phyloP scores from a whole-genome alignment of 1,140 invertebrate genomes.

The Drosophila ironensis region DNA sequence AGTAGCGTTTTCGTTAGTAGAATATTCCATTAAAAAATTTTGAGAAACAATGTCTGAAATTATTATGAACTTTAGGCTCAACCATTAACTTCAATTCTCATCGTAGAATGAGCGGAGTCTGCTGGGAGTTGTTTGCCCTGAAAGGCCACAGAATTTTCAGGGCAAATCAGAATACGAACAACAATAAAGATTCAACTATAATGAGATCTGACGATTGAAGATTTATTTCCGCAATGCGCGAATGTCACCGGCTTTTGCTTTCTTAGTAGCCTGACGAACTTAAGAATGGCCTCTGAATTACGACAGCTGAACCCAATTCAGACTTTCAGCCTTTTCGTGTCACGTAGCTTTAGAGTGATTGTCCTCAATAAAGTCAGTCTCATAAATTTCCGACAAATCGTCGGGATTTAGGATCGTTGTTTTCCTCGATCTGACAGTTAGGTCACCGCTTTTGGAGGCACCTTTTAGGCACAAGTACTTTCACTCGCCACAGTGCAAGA shows the following conservation, averaged over 20 bases:
- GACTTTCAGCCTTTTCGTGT: conserved; percentile 13
- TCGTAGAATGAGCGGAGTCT: not conserved
- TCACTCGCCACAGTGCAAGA: conserved; percentile 51
- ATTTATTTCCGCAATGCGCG: conserved; percentile 44
- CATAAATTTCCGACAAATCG: conserved; percentile 32
- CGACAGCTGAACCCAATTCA: conserved; percentile 21
- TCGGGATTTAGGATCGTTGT: not conserved
- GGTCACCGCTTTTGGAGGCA: conserved; percentile 15
- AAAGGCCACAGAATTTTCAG: conserved; percentile 33
- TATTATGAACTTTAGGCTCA: conserved; percentile 17
- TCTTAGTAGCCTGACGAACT: conserved; percentile 24
- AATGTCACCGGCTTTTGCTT: conserved; percentile 12
- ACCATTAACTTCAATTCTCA: conserved; percentile 29
- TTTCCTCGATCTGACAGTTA: conserved; percentile 8
- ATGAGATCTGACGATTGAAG: conserved; percentile 23
- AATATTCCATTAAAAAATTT: not conserved
- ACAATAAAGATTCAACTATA: conserved; percentile 2
- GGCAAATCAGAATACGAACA: conserved; percentile 29
- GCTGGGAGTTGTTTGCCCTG: conserved; percentile 25
- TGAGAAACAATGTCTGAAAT: not conserved
- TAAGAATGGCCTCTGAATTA: conserved; percentile 9
- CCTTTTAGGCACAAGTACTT: conserved; percentile 24
- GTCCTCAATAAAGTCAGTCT: conserved; percentile 34
- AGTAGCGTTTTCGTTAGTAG: not conserved
- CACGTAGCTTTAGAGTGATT: conserved; percentile 48